Evolutionary conservation across 2,113 vertebrate genomes (phyloP).

Genomic region (Empidonax alnorum): DNA sequence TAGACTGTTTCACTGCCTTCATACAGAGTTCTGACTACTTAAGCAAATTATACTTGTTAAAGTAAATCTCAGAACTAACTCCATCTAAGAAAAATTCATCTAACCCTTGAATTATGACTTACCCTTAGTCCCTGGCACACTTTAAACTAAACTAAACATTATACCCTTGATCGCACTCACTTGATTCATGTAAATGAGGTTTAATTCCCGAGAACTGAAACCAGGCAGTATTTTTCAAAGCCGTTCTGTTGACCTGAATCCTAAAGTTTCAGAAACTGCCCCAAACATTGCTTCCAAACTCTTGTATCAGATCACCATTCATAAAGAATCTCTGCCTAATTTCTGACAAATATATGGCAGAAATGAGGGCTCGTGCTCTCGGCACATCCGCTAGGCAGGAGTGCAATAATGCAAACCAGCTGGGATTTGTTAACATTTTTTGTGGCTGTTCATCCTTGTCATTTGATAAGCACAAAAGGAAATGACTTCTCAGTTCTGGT

Average conservation of each 20-base stretch:
- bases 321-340: neutral
- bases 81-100: neutral
- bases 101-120: neutral
- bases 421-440: slow-evolving; percentile 50
- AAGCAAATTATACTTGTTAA: neutral
- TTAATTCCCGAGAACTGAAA: neutral
- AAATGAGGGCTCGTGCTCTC: neutral
- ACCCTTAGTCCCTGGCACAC: neutral
- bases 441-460: slow-evolving; percentile 30
- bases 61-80: neutral
- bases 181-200: neutral
- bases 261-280: neutral
- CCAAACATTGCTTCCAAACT: neutral
- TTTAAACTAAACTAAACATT: neutral
- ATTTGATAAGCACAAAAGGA: slow-evolving; percentile 58
- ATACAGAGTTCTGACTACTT: neutral
- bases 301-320: neutral
- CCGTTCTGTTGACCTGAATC: neutral
- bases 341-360: slow-evolving; percentile 36
- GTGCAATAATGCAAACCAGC: slow-evolving; percentile 46
- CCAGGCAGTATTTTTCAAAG: neutral
- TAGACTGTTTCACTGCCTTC: neutral
- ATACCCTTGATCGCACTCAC: neutral
- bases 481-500: slow-evolving; percentile 45
- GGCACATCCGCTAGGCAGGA: slow-evolving; percentile 13